These are phyloP conservation scores for Thelaira solivaga DNA, from an alignment of 2,888 invertebrate species.

Conservation along the genomic window DNA sequence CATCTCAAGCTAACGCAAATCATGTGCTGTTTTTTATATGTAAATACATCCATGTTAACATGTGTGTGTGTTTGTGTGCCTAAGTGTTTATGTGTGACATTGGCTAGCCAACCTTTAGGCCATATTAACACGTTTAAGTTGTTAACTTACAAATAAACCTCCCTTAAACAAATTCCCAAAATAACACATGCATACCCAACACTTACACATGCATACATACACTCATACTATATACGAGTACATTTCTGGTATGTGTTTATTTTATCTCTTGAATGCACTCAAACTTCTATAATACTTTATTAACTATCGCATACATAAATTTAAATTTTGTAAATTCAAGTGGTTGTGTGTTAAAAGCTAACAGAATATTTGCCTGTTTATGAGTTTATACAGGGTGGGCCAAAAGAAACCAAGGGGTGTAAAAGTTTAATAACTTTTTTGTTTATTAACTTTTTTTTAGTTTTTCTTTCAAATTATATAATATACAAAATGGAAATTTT, in stretches of 20 bases:
- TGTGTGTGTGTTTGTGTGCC: not conserved
- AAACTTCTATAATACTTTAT: no score
- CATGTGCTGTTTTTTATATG: not conserved
- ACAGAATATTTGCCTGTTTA: not conserved
- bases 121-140: conserved; percentile 53
- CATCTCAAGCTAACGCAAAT: not conserved
- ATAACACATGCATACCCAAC: conserved; percentile 40
- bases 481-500: no score
- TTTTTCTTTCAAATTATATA: no score
- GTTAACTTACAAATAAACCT: conserved; percentile 53
- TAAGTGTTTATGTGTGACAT: no score
- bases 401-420: no score
- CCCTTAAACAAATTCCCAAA: conserved; percentile 46
- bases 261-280: no score
- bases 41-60: not conserved
- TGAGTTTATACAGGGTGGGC: no score
- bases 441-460: no score
- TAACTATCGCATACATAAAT: conserved; percentile 16
- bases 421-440: no score
- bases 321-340: not conserved
- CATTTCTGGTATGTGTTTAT: no score
- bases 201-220: conserved; percentile 1
- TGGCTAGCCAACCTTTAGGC: conserved; percentile 34
- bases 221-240: no score
- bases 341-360: not conserved